Conservation (phyloP, 2,888 invertebrate species). For the Pterobdella sp. region DNA sequence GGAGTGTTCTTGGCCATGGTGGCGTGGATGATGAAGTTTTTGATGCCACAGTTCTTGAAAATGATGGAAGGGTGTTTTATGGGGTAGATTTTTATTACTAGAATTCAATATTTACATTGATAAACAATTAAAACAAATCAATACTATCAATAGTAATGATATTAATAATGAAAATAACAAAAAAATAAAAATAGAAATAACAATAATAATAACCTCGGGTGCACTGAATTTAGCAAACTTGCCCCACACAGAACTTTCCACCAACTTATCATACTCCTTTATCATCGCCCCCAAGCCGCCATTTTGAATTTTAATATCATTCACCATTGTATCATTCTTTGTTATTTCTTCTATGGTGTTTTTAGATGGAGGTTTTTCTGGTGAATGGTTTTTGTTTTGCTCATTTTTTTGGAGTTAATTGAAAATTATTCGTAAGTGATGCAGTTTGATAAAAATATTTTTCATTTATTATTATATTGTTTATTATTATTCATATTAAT, state of each 20-base stretch:
- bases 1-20: neutral
- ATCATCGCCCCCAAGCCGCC: neutral
- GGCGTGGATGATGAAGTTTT: neutral
- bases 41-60: neutral
- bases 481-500: too few relatives aligned
- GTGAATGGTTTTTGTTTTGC: too few relatives aligned
- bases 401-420: too few relatives aligned
- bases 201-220: neutral
- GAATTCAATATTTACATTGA: neutral
- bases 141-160: neutral
- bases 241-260: neutral
- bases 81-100: neutral
- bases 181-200: neutral
- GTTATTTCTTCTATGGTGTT: neutral
- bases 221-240: neutral
- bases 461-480: too few relatives aligned
- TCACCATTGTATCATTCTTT: neutral
- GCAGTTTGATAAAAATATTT: too few relatives aligned
- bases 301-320: neutral
- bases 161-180: neutral
- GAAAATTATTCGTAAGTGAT: too few relatives aligned
- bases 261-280: neutral
- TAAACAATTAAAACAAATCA: neutral
- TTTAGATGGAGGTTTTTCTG: too few relatives aligned
- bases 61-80: neutral